Base-by-base conservation (phyloP, 2,797 vertebrate species). In the Hephaestus fuliginosus region DNA sequence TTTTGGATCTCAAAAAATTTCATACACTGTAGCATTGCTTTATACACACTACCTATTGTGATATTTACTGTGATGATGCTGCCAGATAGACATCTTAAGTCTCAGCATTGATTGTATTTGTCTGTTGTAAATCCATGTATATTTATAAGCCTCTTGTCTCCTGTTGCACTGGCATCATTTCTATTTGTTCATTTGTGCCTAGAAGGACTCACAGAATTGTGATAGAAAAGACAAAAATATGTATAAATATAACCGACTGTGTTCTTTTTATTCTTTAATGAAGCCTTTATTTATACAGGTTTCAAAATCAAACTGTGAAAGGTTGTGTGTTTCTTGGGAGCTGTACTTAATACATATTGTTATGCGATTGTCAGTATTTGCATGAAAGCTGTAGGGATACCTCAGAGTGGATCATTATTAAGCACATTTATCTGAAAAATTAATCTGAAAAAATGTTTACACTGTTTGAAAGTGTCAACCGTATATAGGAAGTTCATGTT, bases 21-120 rank as follows among this genome's bases (percentile, higher is more conserved):
- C 74, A 74, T 82, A 79, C 64, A 76, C 12, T 46, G 86, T 93
- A 93, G 91, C 89, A 91, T 80, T 56, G 78, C 88, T 92, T 89
- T 83, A 77, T 88, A 86, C 33, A 51, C 22, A 78, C 79, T 87
- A 86, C 74, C 70, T 88, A 75, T 63, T 87, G 61, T 80, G 55
- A 78, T 75, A 80, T 86, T 88, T 83, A 85, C 83, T 85, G 62
- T 71, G 39, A 77, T 43, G 61, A 86, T 75, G 68, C 83, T 77
- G 71, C 83, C 36, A 86, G 49, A 80, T 67, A 28, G 58, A 78
- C 82, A 74, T 84, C 80, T 80, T 53, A 64, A 69, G 30, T 86
- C 65, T 78, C 74, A 80, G 76, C 84, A 82, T 69, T 90, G 87
- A 90, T 85, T 92, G 90, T 83, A 86, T 78, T 81, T 88, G 66